Percentiles rank a stretch among this genome's conserved stretches.
phyloP scores from a whole-genome alignment of 2,797 vertebrate genomes.

The Sebastiscus albofasciatus region DNA sequence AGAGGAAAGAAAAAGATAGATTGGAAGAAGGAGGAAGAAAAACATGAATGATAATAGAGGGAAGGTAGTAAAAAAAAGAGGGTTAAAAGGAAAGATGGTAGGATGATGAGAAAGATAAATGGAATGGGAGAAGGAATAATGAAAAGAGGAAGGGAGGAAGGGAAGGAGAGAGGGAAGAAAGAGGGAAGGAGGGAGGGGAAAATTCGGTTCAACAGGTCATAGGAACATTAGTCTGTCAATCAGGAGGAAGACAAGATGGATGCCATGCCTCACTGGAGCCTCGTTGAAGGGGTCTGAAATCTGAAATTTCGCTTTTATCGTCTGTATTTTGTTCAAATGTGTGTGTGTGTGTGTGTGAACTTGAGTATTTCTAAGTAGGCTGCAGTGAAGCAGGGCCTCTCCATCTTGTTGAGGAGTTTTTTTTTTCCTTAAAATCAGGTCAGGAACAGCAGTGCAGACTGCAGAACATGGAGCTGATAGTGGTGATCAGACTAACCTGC shows the following conservation, averaged over 20 bases:
- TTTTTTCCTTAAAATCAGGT: constrained; percentile 24
- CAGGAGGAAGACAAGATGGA: constrained; percentile 57
- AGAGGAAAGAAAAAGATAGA: too few species aligned
- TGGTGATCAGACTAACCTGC: neutral
- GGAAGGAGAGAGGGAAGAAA: constrained; percentile 50
- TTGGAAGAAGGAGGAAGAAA: neutral
- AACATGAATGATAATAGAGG: neutral
- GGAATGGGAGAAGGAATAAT: neutral
- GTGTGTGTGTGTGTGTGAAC: neutral
- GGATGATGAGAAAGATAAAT: neutral
- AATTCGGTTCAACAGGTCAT: constrained; percentile 55
- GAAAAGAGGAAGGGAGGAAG: neutral
- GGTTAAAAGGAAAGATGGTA: neutral
- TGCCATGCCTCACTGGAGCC: constrained; percentile 69
- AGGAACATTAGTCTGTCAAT: constrained; percentile 77
- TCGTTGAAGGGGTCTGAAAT: neutral
- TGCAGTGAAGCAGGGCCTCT: constrained; percentile 63
- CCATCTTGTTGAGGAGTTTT: constrained; percentile 42
- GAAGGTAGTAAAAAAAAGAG: neutral
- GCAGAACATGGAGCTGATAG: constrained; percentile 67
- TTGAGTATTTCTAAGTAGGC: constrained; percentile 23
- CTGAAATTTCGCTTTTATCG: neutral
- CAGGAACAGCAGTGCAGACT: constrained; percentile 33
- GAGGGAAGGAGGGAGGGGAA: constrained; percentile 7
- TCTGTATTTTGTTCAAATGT: neutral